These are phyloP conservation scores for Steinernema scapterisci DNA, from an alignment of 2,888 invertebrate genomes.

Conservation along the genomic window DNA sequence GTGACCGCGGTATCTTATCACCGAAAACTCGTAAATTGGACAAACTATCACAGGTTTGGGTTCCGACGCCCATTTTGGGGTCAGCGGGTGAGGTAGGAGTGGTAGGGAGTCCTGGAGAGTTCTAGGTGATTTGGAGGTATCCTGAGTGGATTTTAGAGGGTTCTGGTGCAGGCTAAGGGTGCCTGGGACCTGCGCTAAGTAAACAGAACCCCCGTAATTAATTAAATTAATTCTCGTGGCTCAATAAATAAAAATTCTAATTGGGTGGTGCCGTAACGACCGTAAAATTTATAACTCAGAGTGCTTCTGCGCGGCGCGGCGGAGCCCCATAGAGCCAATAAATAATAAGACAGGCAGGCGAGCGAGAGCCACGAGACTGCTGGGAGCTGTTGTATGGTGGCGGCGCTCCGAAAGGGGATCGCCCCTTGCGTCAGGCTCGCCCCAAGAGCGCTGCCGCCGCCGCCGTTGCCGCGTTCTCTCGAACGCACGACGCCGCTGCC, in stretches of 20 bases:
- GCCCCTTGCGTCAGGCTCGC: too few relatives aligned
- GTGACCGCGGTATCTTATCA: not conserved
- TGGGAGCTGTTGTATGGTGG: not conserved
- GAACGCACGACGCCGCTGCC: too few relatives aligned
- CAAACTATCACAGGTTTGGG: not conserved
- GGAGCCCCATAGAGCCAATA: slow-evolving; percentile 3
- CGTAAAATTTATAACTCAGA: slow-evolving; percentile 30
- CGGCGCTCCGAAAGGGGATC: not conserved
- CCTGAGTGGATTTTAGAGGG: too few relatives aligned
- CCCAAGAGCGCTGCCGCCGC: too few relatives aligned
- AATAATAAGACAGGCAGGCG: slow-evolving; percentile 21
- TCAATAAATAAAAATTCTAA: not conserved
- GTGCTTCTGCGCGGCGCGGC: not conserved
- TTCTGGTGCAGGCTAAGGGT: too few relatives aligned
- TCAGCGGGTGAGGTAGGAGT: too few relatives aligned
- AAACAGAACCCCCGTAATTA: not conserved
- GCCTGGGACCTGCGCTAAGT: too few relatives aligned
- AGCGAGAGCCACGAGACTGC: slow-evolving; percentile 3
- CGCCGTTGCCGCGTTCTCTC: too few relatives aligned
- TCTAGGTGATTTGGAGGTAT: too few relatives aligned
- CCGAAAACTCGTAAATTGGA: not conserved
- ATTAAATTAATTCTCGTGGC: slow-evolving; percentile 5
- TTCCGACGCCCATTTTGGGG: too few relatives aligned
- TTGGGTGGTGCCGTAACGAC: slow-evolving; percentile 24
- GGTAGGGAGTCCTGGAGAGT: too few relatives aligned